Evolutionary conservation across 2,888 invertebrate genomes (phyloP), one percentile per base, ranked within the genome.

Genomic region (Papilio gigon): DNA sequence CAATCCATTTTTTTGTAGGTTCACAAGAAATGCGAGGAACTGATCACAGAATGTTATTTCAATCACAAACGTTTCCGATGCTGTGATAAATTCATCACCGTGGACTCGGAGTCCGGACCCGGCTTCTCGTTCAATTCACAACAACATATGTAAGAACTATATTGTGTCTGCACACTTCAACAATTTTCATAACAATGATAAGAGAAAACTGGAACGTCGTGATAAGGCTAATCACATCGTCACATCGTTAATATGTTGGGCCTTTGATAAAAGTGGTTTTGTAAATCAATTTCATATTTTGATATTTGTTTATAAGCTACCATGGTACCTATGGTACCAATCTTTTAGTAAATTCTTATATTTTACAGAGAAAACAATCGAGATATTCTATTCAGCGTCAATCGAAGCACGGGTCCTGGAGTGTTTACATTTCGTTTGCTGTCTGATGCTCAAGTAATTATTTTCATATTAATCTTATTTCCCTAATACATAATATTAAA

Each of bases 41-140:
- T 93, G 33, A 77, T 94, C 50, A 72, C 83, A 12, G 81, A 82
- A n/a, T 94, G 94, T 75, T 80, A 79, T 25, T 93, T 93, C 86
- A 91, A 91, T 71, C 79, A 83, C 1, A 70, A 77, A 35, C 72
- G 76, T 44, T 92, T 94, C 69, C 79, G 92, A 74, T 94, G 93
- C 77, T 93, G 93, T 72, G 73, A 86, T 35, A 84, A 86, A 70
- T 94, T 94, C 74, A 79, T 78, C 9, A 70, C 72, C 2, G 84
- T 93, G 0, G 89, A 93, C 66, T 93, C 93, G 0, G 93, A 93
- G 74, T 78, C 88, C 70, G 93, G 93, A 20, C 77, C 83, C 50
- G 94, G 94, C 73, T 93, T 84, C 75, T 86, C 88, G n/a, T 88
- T 93, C 72, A 93, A 94, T 79, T 92, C 92, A 11, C 79, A 90